These are phyloP conservation scores for Gobius niger DNA, from an alignment of 2,113 vertebrate species.

Conservation along the genomic window DNA sequence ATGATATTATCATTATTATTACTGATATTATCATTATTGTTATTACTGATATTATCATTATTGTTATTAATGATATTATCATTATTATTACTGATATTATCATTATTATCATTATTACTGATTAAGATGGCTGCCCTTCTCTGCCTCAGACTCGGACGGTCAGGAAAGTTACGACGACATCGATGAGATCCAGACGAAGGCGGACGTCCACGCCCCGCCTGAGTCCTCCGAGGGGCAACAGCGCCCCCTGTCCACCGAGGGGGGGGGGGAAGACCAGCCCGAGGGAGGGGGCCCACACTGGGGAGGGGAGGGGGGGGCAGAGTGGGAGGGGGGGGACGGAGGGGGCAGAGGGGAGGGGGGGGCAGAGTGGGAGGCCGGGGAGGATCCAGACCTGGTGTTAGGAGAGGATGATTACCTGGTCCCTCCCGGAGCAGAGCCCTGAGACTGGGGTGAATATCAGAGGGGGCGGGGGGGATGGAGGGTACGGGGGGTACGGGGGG, in stretches of 20 bases:
- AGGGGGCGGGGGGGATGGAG: not conserved
- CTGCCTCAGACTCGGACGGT: not conserved
- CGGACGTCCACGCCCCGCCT: slow-evolving; percentile 27
- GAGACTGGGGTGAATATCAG: slow-evolving; percentile 11
- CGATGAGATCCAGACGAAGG: slow-evolving; percentile 22
- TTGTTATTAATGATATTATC: no score
- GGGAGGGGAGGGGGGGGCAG: no score
- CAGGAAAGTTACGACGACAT: slow-evolving; percentile 64
- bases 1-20: no score
- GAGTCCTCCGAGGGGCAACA: no score
- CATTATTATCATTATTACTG: no score
- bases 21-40: no score
- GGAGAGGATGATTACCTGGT: slow-evolving; percentile 35
- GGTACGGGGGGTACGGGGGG: no score
- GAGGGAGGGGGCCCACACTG: no score
- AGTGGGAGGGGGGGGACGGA: not conserved
- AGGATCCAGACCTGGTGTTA: not conserved
- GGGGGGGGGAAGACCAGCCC: not conserved
- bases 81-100: no score
- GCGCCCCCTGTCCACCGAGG: no score
- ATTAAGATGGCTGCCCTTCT: not conserved
- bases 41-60: no score
- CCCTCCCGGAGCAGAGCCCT: slow-evolving; percentile 42
- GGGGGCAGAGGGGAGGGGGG: not conserved
- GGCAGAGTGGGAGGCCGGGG: not conserved